Conservation (phyloP, 2,797 vertebrate genomes). For the Geotrypetes seraphini region DNA sequence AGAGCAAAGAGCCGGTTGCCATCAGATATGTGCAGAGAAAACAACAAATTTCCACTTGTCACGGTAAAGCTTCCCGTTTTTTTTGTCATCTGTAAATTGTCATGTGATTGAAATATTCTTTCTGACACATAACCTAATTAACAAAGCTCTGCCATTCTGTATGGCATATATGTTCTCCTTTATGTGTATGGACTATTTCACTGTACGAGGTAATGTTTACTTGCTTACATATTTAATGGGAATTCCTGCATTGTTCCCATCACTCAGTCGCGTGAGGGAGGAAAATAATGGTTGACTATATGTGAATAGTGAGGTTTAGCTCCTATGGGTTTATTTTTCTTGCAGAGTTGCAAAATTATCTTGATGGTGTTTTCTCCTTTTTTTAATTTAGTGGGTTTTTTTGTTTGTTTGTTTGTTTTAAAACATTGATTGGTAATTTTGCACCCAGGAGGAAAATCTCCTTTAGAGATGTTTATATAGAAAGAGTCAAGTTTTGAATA, state of each 20-base stretch:
- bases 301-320: constrained; percentile 15
- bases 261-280: constrained; percentile 13
- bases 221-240: constrained; percentile 95
- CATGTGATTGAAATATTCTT: constrained; percentile 18
- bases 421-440: constrained; percentile 20
- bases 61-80: constrained; percentile 26
- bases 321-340: constrained; percentile 30
- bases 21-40: constrained; percentile 36
- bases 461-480: constrained; percentile 39
- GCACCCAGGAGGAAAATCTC: constrained; percentile 13
- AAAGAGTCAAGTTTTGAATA: constrained; percentile 32
- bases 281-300: constrained; percentile 25
- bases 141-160: constrained; percentile 46
- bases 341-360: constrained; percentile 27
- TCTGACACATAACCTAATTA: constrained; percentile 47
- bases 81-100: constrained; percentile 3
- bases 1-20: constrained; percentile 36
- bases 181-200: constrained; percentile 67
- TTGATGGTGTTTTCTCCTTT: constrained; percentile 12
- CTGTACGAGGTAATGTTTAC: constrained; percentile 91
- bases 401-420: constrained; percentile 41
- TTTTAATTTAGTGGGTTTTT: constrained; percentile 25
- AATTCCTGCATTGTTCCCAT: constrained; percentile 60
- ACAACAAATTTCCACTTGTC: too few species aligned
- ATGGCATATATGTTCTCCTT: constrained; percentile 43